Percentiles rank a stretch among this genome's conserved stretches.
These are phyloP conservation scores for Sinocyclocheilus grahami DNA, from an alignment of 2,113 vertebrate genomes.

Conservation along the genomic window DNA sequence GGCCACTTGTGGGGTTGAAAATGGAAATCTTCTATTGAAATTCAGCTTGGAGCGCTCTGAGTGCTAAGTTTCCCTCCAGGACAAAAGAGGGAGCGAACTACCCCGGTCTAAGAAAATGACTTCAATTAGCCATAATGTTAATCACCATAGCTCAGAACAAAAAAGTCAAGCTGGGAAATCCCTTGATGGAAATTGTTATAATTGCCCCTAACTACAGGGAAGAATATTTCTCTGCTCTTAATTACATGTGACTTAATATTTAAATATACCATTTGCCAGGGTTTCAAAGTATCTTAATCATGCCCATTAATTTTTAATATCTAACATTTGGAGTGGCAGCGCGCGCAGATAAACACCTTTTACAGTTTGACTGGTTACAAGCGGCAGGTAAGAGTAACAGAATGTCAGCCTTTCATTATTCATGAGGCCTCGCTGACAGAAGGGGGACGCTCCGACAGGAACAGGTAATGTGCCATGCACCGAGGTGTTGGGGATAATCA, in stretches of 20 bases:
- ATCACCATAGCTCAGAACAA: constrained; percentile 95
- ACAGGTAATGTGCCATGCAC: constrained; percentile 74
- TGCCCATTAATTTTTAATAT: constrained; percentile 96
- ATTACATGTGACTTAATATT: constrained; percentile 97
- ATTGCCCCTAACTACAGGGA: constrained; percentile 94
- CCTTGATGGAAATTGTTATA: constrained; percentile 98
- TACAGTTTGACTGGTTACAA: constrained; percentile 91
- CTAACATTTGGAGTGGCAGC: constrained; percentile 74
- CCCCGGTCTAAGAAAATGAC: constrained; percentile 85
- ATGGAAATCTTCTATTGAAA: constrained; percentile 80
- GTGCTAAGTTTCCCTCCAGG: constrained; percentile 75
- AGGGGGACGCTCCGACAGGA: constrained; percentile 60
- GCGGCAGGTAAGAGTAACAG: constrained; percentile 80
- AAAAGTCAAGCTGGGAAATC: constrained; percentile 94
- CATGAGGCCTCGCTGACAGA: constrained; percentile 73
- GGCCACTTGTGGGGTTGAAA: constrained; percentile 68
- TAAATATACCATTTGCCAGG: constrained; percentile 92
- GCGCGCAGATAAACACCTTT: constrained; percentile 89
- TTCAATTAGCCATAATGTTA: constrained; percentile 98
- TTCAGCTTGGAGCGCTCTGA: constrained; percentile 74
- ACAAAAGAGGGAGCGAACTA: constrained; percentile 69
- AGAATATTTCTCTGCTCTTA: constrained; percentile 87
- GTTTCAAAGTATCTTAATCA: constrained; percentile 94
- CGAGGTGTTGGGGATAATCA: constrained; percentile 61
- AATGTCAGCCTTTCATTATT: constrained; percentile 83